Evolutionary conservation across 2,797 vertebrate species (phyloP).

Genomic region (Silurus lanzhouensis): DNA sequence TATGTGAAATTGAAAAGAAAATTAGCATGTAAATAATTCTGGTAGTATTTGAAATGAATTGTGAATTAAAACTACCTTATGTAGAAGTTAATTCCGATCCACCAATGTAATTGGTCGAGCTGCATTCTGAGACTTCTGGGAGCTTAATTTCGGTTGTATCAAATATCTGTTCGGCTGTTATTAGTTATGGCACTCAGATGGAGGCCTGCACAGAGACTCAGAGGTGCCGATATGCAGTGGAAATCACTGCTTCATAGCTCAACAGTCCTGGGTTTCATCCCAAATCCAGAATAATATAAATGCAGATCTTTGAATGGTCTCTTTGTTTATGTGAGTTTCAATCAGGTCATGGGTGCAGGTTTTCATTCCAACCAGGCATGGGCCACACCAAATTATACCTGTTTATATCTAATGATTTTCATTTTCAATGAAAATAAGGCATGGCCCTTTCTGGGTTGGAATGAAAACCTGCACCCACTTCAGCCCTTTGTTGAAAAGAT

Average conservation of each 20-base stretch:
- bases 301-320: background rate
- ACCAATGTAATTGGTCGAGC: background rate
- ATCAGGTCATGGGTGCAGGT: too few relatives aligned
- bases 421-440: too few relatives aligned
- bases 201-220: background rate
- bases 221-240: background rate
- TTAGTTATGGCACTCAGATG: background rate
- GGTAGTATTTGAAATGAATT: background rate
- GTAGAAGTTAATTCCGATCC: background rate
- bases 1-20: too few relatives aligned
- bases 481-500: too few relatives aligned
- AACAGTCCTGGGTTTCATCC: too few relatives aligned
- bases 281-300: too few relatives aligned
- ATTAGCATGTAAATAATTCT: background rate
- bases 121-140: background rate
- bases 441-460: too few relatives aligned
- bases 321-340: background rate
- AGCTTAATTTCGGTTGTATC: background rate
- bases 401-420: too few relatives aligned
- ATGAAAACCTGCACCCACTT: too few relatives aligned
- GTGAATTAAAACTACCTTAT: background rate
- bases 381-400: too few relatives aligned
- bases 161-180: background rate
- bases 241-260: too few relatives aligned
- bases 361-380: too few relatives aligned